A percentile compares a stretch with the other conserved stretches of the same genome.
Evolutionary conservation across 2,888 invertebrate genomes (phyloP).

Genomic region (Stegophylla sp.): DNA sequence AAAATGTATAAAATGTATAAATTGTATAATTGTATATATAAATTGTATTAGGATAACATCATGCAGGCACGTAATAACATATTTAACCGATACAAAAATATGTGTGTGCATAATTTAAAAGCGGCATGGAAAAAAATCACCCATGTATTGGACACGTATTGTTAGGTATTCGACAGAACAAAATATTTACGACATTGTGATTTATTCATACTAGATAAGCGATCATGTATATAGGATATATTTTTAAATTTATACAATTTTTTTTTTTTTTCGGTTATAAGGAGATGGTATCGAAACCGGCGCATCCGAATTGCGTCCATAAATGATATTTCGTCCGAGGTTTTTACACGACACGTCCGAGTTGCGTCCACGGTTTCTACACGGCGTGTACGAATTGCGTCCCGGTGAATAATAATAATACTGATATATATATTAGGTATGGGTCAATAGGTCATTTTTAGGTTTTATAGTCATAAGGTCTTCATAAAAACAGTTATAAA

Average conservation of each 20-base stretch:
- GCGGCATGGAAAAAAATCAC: neutral
- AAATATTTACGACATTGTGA: slow-evolving; percentile 19
- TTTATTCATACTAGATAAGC: slow-evolving; percentile 7
- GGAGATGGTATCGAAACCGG: slow-evolving; percentile 16
- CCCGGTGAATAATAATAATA: neutral
- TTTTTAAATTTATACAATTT: neutral
- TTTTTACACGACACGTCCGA: slow-evolving; percentile 1
- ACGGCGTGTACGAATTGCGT: neutral
- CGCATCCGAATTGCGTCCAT: slow-evolving; percentile 37
- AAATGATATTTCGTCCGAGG: slow-evolving; percentile 14
- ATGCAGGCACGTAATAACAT: too few species aligned
- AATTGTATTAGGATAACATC: too few species aligned
- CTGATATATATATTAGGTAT: too few species aligned
- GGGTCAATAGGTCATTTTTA: too few species aligned
- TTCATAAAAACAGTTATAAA: neutral
- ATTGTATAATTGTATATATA: too few species aligned
- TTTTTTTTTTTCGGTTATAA: slow-evolving; percentile 5
- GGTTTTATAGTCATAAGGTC: neutral
- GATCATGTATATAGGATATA: neutral
- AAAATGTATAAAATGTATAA: too few species aligned
- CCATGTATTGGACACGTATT: neutral
- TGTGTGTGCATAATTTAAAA: too few species aligned
- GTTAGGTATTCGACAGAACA: neutral
- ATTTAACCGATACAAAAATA: too few species aligned
- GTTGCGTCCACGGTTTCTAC: neutral